Base-by-base conservation (phyloP, 1,140 invertebrate genomes). In the Cotesia typhae region DNA sequence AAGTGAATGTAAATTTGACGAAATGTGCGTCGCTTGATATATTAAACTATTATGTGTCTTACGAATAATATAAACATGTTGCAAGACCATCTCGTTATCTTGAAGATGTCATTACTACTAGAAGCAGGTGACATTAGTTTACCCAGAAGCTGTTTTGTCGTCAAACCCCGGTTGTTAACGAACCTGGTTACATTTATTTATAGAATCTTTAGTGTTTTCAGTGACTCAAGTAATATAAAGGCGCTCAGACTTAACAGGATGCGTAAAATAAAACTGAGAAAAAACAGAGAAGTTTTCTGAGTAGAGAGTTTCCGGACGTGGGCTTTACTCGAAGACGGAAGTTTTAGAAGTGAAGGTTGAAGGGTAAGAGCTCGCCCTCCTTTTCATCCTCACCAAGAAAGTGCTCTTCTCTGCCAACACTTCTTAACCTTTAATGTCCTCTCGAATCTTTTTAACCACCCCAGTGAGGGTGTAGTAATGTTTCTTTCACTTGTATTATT, bases 131-230 rank as follows among this genome's bases (percentile, higher is more conserved):
- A 70, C 35, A 65, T 17, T 28, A 36, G 52, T 73, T 73, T 28
- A 51, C 47, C 38, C 47, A 28, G 28, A 28, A 28, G 28, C 28
- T 64, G 35, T 36, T n/a, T 47, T 47, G 41, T 47, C 41, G 6
- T 47, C 10, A 9, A 7, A 28, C 1, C 10, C 10, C 41, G 41
- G 10, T 9, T n/a, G 36, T 78, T 80, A 80, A 78, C 60, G 65
- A 75, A 72, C 38, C 53, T 65, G 41, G 41, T 47, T 70, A 69
- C 37, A 60, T 73, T 76, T 77, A 57, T 76, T 72, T 14, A 7
- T 38, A 71, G 9, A 65, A n/a, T 4, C 12, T 37, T 28, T 28
- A 28, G 28, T 28, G 28, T 28, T 1, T 28, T 28, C 28, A 28
- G 28, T 28, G 28, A 28, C 28, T 28, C 28, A 1, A 28, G 28